Evolutionary conservation across 2,888 invertebrate genomes (phyloP), one percentile per base, ranked within the genome.

Genomic region (Cordylochernes scorpioides): DNA sequence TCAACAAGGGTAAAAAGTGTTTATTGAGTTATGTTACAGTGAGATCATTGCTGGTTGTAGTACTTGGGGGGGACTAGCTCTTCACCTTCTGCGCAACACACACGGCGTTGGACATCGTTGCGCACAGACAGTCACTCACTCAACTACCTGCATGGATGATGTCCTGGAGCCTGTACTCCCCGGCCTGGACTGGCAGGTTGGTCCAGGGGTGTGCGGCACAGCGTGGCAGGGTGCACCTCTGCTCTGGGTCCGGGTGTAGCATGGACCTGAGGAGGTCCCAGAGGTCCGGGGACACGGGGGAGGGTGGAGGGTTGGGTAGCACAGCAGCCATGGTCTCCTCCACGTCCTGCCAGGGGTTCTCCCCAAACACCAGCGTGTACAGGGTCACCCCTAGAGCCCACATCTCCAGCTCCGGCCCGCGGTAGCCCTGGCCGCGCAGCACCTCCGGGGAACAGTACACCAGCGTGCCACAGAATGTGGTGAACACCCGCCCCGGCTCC

Each of bases 381-480:
- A 71, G 54, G 1, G 71, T 69, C 38, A 71, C 66, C 22, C 71
- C 71, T 51, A 71, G 57, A 2, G 70, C 67, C 71, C 71, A 71
- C 57, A 71, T 63, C 54, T 71, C 71, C 27, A 69, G 49, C 43
- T 71, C 70, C 1, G 70, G 70, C 3, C 71, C 71, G 1, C 60
- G 58, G 45, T 71, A 71, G 43, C 68, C 64, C 43, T 67, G 64
- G 21, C 69, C 71, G 30, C 63, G 60, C 10, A 71, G 54, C 12
- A 71, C 70, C 52, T 71, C 71, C 1, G 71, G 70, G 44, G 67
- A 67, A 49, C 71, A 71, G 47, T 71, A 71, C 50, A 71, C 70
- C 1, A 68, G 63, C 10, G 71, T 71, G 3, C 71, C 71, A 41
- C 69, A 70, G 52, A 71, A 72, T 1, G 68, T 68, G 1, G 65